Percentiles rank a stretch among this genome's conserved stretches.
Evolutionary conservation across 2,113 vertebrate species (phyloP).

Genomic region (Cololabis saira): DNA sequence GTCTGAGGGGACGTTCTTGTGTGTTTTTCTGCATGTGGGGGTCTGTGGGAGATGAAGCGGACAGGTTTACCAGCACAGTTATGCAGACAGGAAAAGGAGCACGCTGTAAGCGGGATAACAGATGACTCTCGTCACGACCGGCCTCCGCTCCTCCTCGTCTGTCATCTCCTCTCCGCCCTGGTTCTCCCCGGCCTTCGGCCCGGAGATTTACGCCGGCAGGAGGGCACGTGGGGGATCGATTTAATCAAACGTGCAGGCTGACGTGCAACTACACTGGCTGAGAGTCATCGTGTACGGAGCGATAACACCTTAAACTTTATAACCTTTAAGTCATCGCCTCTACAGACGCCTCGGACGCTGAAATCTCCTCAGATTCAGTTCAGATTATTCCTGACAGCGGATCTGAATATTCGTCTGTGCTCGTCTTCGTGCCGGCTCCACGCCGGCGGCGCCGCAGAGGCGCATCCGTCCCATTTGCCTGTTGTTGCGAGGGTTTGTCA

Average conservation of each 20-base stretch:
- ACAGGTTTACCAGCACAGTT: no score
- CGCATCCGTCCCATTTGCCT: constrained; percentile 6
- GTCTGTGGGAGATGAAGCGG: constrained; percentile 11
- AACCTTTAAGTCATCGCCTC: no score
- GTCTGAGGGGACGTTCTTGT: constrained; percentile 21
- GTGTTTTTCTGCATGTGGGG: constrained; percentile 18
- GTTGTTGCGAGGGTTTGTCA: constrained; percentile 24
- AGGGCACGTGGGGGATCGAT: no score
- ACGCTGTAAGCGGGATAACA: constrained; percentile 47
- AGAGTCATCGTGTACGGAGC: no score
- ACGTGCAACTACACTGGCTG: no score
- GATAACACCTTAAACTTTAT: no score
- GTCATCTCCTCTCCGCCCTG: background rate
- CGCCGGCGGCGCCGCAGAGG: background rate
- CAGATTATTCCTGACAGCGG: constrained; percentile 29
- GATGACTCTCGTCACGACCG: constrained; percentile 37
- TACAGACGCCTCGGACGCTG: no score
- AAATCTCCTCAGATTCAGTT: background rate
- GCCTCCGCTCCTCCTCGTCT: constrained; percentile 12
- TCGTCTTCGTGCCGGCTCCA: background rate
- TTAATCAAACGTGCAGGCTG: no score
- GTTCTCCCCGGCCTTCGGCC: fast-evolving
- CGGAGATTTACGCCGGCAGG: no score
- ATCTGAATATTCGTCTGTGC: constrained; percentile 29
- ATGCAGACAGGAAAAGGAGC: constrained; percentile 25